Evolutionary conservation across 2,113 vertebrate genomes (phyloP).

Genomic region (Clupea harengus): DNA sequence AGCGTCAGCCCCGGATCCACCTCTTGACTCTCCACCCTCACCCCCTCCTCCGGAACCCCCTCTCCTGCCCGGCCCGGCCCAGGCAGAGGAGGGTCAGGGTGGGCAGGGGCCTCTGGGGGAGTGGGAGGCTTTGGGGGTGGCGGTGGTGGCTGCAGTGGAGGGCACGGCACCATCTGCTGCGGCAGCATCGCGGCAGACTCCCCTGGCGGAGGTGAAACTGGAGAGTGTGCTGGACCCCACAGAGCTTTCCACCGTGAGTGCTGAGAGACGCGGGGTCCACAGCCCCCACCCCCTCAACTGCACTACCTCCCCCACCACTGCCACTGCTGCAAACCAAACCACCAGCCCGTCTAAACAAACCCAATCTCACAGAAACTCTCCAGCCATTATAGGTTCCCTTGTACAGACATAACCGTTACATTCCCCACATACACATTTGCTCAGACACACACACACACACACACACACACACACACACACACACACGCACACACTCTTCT

Average conservation of each 20-base stretch:
- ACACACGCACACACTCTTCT: neutral
- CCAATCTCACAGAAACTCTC: slow-evolving; percentile 65
- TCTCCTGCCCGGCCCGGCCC: slow-evolving; percentile 42
- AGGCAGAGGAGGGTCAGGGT: slow-evolving; percentile 52
- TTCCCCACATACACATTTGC: neutral
- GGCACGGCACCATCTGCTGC: slow-evolving; percentile 66
- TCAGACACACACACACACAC: neutral
- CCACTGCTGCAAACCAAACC: neutral
- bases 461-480: neutral
- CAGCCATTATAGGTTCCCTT: slow-evolving; percentile 53
- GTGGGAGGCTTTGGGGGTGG: slow-evolving; percentile 59
- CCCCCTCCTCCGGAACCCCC: slow-evolving; percentile 56
- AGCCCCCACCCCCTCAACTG: slow-evolving; percentile 35
- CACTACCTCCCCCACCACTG: neutral
- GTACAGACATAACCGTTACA: slow-evolving; percentile 26
- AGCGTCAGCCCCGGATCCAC: slow-evolving; percentile 47
- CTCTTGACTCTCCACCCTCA: slow-evolving; percentile 46
- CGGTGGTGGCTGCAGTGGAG: slow-evolving; percentile 59
- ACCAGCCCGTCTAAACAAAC: slow-evolving; percentile 70
- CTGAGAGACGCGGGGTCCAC: slow-evolving; percentile 78
- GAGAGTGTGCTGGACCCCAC: slow-evolving; percentile 89
- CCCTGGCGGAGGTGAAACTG: slow-evolving; percentile 72
- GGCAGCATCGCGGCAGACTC: slow-evolving; percentile 60
- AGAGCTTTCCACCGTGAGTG: slow-evolving; percentile 98
- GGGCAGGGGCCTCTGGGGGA: slow-evolving; percentile 60